Percentiles rank a stretch among this genome's conserved stretches.
These are phyloP conservation scores for Sorex fumeus DNA, from an alignment of 2,113 vertebrate species.

Conservation along the genomic window DNA sequence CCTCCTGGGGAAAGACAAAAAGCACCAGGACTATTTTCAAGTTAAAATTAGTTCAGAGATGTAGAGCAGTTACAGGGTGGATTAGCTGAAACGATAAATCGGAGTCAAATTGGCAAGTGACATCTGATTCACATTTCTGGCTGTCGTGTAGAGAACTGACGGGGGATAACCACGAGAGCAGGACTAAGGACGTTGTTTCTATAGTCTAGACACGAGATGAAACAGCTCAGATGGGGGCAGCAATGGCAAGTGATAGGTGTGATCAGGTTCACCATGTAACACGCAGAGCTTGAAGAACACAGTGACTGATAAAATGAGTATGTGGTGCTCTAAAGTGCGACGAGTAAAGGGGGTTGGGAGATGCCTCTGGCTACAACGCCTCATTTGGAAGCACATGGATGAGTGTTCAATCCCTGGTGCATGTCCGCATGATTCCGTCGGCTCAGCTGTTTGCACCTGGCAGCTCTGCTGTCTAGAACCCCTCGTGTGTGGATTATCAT, in stretches of 20 bases:
- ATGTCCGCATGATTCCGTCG: too few species aligned
- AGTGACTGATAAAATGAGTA: conserved; percentile 18
- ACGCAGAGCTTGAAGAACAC: conserved; percentile 41
- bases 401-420: too few species aligned
- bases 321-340: background rate
- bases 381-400: too few species aligned
- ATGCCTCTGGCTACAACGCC: too few species aligned
- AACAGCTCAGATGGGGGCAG: background rate
- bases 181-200: background rate
- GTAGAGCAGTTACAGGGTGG: background rate
- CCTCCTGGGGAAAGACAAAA: conserved; percentile 73
- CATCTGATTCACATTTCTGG: conserved; percentile 45
- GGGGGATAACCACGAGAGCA: background rate
- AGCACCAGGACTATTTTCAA: conserved; percentile 17
- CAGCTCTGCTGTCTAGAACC: too few species aligned
- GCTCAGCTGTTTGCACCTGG: too few species aligned
- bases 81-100: conserved; percentile 11
- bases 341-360: too few species aligned
- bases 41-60: conserved; percentile 46
- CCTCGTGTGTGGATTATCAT: too few species aligned
- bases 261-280: conserved; percentile 1
- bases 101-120: conserved; percentile 10
- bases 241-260: background rate
- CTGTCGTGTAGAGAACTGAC: background rate
- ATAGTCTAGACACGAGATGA: conserved; percentile 1